Evolutionary conservation across 2,113 vertebrate genomes (phyloP), one percentile per base, ranked within the genome.

Genomic region (Hemiprocne comata): DNA sequence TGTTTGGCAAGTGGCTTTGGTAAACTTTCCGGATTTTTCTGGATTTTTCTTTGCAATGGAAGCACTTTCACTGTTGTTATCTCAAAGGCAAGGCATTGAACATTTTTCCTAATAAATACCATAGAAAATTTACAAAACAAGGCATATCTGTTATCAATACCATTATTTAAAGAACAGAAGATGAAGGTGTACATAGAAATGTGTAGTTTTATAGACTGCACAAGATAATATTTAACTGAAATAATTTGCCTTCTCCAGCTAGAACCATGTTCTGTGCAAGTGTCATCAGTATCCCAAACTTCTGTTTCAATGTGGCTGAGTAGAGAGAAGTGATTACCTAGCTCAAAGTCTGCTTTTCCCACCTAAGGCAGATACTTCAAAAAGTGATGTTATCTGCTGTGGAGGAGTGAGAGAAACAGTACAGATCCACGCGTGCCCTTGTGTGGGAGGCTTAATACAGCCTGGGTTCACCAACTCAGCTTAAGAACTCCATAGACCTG

Each of bases 1-100:
- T 91, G 95, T 98, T 98, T 99, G 98, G 98, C 98, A 98, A 97
- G 94, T 96, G 97, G 97, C 98, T 98, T 98, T 97, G 98, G 98
- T 98, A 97, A 97, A 96, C 96, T 90, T 94, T 96, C 91, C 19
- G 95, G 95, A 95, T 94, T 95, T 89, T 88, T 97, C 46, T 70
- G 82, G 78, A 53, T 90, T 94, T 73, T 79, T 90, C 92, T 91
- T 64, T 51, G 79, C 65, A 92, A 85, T 97, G 97, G 96, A 98
- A 98, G 98, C 96, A 98, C 96, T 97, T 97, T 96, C 40, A 40
- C 92, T 92, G 96, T 69, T 95, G 96, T 91, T 97, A 85, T 90
- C 84, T 87, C 62, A 97, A 97, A 97, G 95, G 97, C 98, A 98
- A 99, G 98, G 98, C 96, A 78, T 97, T 97, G 73, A 94, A 87